Conservation (phyloP, 2,797 vertebrate species). For the Cirrhinus mrigala region DNA sequence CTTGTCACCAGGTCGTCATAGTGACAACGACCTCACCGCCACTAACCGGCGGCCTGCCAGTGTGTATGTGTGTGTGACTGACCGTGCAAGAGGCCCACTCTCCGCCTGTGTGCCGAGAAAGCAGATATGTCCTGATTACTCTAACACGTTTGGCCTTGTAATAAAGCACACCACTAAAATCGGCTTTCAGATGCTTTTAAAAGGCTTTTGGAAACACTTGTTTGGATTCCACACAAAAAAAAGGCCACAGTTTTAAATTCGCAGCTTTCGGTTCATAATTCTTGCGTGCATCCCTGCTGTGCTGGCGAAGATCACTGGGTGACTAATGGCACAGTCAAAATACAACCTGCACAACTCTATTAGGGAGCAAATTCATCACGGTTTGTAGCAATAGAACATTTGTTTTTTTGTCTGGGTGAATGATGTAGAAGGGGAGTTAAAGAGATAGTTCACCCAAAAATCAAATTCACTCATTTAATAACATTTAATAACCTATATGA, state of each 20-base stretch:
- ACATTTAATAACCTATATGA: neutral
- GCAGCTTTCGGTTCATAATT: conserved; percentile 61
- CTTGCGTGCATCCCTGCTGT: conserved; percentile 25
- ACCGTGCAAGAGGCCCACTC: conserved; percentile 29
- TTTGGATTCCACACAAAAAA: conserved; percentile 64
- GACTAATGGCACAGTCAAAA: conserved; percentile 44
- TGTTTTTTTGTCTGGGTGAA: conserved; percentile 26
- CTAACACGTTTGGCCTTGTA: conserved; percentile 66
- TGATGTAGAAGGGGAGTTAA: conserved; percentile 4
- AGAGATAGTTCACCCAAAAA: neutral
- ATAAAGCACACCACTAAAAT: conserved; percentile 67
- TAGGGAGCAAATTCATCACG: conserved; percentile 33
- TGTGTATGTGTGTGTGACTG: conserved; percentile 29
- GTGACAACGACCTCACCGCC: conserved; percentile 43
- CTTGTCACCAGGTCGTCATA: conserved; percentile 53
- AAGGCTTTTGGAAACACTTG: conserved; percentile 36
- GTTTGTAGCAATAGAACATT: conserved; percentile 7
- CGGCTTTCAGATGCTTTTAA: conserved; percentile 61
- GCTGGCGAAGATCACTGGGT: conserved; percentile 37
- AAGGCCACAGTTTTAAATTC: conserved; percentile 44
- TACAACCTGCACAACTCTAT: conserved; percentile 44
- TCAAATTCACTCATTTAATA: neutral
- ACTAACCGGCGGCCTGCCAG: conserved; percentile 40
- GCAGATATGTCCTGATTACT: conserved; percentile 70
- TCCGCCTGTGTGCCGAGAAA: conserved; percentile 33